Evolutionary conservation across 1,140 invertebrate species (phyloP), one percentile per base, ranked within the genome.

Genomic region (Euwallacea similis): DNA sequence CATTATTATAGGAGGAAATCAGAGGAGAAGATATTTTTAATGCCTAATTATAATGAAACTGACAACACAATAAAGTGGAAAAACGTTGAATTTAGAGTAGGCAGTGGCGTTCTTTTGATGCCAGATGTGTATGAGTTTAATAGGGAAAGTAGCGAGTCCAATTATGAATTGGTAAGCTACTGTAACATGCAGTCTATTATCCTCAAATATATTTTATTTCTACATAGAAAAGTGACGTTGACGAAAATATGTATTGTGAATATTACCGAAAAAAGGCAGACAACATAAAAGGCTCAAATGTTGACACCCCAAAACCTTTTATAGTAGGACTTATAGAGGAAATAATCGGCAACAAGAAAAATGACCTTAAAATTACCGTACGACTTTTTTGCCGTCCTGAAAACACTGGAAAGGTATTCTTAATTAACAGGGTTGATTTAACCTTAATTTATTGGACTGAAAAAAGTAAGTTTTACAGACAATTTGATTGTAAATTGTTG

Each of bases 241-340:
- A 88, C 92, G 8, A 93, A 94, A 79, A 88, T 87, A n/a, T 74
- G 71, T 95, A 94, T 79, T 85, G 93, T 58, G 93, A 92, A 82
- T 85, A 67, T 42, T 74, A 88, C 64, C 87, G 89, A 76, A 67
- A 75, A 21, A 78, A 76, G 89, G 61, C 55, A 8, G 74, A 75
- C 13, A 73, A 60, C n/a, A 13, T 75, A 21, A 75, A 92, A 75
- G 91, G 91, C 0, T 91, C 90, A 0, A 93, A 93, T 80, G 78
- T 85, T 11, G 87, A 89, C 70, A 90, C 91, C 0, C 89, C 90
- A 0, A 87, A 92, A 73, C 91, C 93, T 3, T 94, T 93, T 79
- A 86, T 88, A 73, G 86, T 80, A 42, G 79, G 75, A 10, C 10
- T 77, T 11, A 81, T 81, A 50, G 75, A 79, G 65, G 72, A 77